Evolutionary conservation across 2,113 vertebrate genomes (phyloP).

Genomic region (Empidonax alnorum): DNA sequence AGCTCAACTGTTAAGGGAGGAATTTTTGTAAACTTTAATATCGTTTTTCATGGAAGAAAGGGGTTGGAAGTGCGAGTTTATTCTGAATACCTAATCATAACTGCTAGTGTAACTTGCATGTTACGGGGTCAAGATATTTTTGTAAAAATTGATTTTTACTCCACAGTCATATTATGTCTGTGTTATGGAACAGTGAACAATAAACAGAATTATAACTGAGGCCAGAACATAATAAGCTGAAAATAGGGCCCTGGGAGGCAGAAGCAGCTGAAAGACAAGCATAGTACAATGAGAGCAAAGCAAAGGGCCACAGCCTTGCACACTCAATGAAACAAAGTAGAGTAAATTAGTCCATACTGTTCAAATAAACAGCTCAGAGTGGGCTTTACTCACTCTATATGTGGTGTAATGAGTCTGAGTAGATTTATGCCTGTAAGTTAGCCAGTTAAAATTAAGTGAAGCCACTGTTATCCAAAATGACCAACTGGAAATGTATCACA

Average conservation of each 20-base stretch:
- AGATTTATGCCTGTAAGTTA: background rate
- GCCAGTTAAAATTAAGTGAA: background rate
- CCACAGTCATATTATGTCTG: background rate
- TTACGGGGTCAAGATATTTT: accelerated
- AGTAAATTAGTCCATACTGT: background rate
- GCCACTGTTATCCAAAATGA: background rate
- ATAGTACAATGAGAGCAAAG: background rate
- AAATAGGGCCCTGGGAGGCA: background rate
- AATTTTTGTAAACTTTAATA: background rate
- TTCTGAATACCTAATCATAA: background rate
- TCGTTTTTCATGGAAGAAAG: background rate
- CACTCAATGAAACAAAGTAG: background rate
- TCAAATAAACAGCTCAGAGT: background rate
- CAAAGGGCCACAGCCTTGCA: background rate
- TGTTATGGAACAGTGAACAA: background rate
- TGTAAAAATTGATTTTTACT: background rate
- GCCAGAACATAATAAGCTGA: background rate
- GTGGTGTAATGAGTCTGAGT: accelerated
- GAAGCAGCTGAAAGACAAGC: background rate
- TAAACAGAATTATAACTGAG: background rate
- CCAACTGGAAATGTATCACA: background rate
- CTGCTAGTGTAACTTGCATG: background rate
- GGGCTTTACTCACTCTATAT: background rate
- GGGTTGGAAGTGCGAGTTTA: background rate
- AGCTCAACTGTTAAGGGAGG: background rate